Evolutionary conservation across 2,888 invertebrate species (phyloP), one percentile per base, ranked within the genome.

Genomic region (Exocentrus adspersus): DNA sequence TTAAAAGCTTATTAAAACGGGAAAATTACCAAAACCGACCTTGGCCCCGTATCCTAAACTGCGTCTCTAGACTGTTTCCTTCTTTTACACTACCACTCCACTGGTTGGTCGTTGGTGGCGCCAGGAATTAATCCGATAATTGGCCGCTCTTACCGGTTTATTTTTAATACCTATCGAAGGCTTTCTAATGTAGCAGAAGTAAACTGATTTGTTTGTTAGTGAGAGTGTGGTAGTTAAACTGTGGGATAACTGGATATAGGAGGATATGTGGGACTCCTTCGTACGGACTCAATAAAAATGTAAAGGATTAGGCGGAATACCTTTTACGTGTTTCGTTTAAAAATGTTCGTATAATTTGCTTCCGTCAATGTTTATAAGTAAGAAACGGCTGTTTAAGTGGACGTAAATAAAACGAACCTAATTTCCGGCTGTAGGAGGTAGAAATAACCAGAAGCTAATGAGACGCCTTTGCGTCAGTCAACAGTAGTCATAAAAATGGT

Each of bases 11-110:
- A 50, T 50, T 14, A 50, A 50, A 10, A 17, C 30, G 16, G 17
- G 7, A 7, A 10, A 46, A 46, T 57, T 57, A 57, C 17, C 6
- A 28, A 57, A 20, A 21, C 24, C n/a, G 56, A 30, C 56, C 57
- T 57, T 46, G 46, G 46, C 19, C 45, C 12, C 45, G 12, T 6
- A 57, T 45, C 46, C 12, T n/a, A 30, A 32, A 20, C 20, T n/a
- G 17, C 41, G 30, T 30, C 4, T 37, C 32, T 16, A 16, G 16
- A 5, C 3, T 43, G 12, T 14, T 54, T 54, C 43, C 30, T n/a
- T 46, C 46, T 9, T 32, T 52, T 19, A 17, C 12, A 56, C 45
- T 32, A n/a, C 57, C 57, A n/a, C n/a, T 57, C 45, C 24, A 57
- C 46, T 16, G 10, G 46, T 42, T 53, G 16, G 21, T 53, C 20